Conservation (phyloP, 2,888 invertebrate genomes). For the Ommatoiulus sabulosus region DNA sequence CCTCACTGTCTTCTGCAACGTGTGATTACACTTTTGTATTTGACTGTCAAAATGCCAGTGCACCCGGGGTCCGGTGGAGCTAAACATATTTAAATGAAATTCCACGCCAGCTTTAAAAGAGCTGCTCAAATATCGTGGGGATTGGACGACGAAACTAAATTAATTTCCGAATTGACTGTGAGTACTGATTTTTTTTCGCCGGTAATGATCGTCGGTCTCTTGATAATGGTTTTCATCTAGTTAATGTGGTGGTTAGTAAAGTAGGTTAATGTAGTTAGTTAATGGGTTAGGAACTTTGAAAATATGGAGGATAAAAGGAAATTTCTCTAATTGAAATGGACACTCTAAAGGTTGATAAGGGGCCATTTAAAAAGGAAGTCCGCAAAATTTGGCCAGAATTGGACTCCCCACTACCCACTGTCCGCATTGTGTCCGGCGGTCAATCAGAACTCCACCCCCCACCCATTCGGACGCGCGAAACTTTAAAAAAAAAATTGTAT, state of each 20-base stretch:
- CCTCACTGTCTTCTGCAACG: slow-evolving; percentile 31
- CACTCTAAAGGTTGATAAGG: too few relatives aligned
- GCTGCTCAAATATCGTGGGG: slow-evolving; percentile 8
- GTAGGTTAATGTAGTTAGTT: background rate
- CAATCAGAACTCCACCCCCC: too few relatives aligned
- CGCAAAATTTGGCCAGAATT: too few relatives aligned
- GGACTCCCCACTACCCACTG: too few relatives aligned
- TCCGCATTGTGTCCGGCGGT: too few relatives aligned
- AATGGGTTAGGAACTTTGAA: background rate
- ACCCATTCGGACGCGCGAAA: too few relatives aligned
- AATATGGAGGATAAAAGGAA: background rate
- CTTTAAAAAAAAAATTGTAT: too few relatives aligned
- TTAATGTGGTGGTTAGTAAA: background rate
- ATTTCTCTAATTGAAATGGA: background rate
- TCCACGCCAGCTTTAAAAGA: background rate
- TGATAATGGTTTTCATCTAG: background rate
- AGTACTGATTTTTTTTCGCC: background rate
- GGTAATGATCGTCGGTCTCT: background rate
- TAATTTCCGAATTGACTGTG: background rate
- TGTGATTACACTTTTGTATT: slow-evolving; percentile 46
- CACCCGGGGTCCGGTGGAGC: slow-evolving; percentile 8
- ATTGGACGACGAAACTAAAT: background rate
- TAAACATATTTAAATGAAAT: slow-evolving; percentile 45
- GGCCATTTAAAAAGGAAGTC: too few relatives aligned
- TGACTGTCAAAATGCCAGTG: slow-evolving; percentile 37